phyloP scores from a whole-genome alignment of 2,113 vertebrate species.

The Proteles cristata region DNA sequence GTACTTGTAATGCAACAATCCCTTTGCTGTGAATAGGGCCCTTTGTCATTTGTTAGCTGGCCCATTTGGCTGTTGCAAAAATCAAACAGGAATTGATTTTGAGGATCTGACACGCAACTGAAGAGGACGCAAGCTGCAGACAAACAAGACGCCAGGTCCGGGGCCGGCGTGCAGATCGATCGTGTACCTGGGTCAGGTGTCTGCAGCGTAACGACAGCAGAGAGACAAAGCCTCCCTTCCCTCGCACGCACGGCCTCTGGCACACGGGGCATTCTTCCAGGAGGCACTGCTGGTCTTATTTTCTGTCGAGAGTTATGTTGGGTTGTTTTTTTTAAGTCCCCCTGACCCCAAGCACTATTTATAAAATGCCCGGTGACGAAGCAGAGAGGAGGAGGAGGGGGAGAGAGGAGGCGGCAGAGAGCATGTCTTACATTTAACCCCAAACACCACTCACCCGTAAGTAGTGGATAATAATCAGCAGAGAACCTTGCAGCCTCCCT shows the following conservation, averaged over 20 bases:
- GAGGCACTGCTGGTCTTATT: background rate
- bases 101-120: slow-evolving; percentile 70
- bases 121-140: slow-evolving; percentile 64
- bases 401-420: background rate
- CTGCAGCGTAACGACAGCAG: slow-evolving; percentile 43
- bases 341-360: background rate
- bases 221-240: background rate
- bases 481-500: background rate
- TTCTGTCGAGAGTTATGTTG: background rate
- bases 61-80: slow-evolving; percentile 78
- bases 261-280: background rate
- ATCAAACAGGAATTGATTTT: slow-evolving; percentile 84
- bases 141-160: slow-evolving; percentile 63
- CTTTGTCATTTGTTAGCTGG: slow-evolving; percentile 77
- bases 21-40: slow-evolving; percentile 69
- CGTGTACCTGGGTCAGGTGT: slow-evolving; percentile 75
- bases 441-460: background rate
- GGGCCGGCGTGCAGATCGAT: background rate
- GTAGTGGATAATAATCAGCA: background rate
- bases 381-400: background rate
- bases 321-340: background rate
- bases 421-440: background rate
- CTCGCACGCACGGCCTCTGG: background rate
- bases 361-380: background rate
- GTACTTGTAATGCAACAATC: slow-evolving; percentile 72